Base-by-base conservation (phyloP, 2,113 vertebrate genomes). In the Pteronura brasiliensis region DNA sequence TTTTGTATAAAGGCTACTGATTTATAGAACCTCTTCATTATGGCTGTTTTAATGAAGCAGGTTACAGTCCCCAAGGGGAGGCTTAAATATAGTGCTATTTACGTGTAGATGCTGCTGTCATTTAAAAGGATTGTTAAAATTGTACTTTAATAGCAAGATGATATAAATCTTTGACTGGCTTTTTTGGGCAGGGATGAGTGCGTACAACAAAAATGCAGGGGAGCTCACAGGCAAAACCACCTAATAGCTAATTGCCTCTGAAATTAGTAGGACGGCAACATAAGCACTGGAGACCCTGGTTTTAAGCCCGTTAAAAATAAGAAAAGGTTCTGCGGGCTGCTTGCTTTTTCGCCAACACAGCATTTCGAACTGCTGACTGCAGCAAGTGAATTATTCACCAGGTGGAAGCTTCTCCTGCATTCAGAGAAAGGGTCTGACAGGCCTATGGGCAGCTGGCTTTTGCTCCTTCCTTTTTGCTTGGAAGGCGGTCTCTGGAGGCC, bases 1-100 rank as follows among this genome's bases (percentile, higher is more conserved):
- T 98, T 98, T 97, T 96, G 52, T 98, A 96, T 94, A 97, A 98
- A 98, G 96, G 96, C 76, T 86, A 98, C 97, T 98, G 98, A 96
- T 98, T 93, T 98, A 96, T 84, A 92, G 86, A 88, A 6, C 65
- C 77, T 97, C 98, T 98, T 98, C 97, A 97, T 98, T 98, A 93
- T 55, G 95, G 63, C 90, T 88, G 63, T 98, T 98, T 97, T 96
- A 98, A 98, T 98, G 97, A 98, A 97, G 95, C 93, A 92, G 96
- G 96, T 98, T 98, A 98, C 90, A 91, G 90, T 97, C 97, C 98
- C 96, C 91, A 92, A 87, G 97, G 97, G 98, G 49, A 96, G 89
- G 65, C 91, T 98, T 97, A 98, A 92, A 42, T 95, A 93, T 65
- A 83, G 69, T 36, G 71, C 97, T 97, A 61, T 95, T 97, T 97